These are phyloP conservation scores for Drosophila paulistorum DNA, from an alignment of 1,140 invertebrate species.

Conservation along the genomic window DNA sequence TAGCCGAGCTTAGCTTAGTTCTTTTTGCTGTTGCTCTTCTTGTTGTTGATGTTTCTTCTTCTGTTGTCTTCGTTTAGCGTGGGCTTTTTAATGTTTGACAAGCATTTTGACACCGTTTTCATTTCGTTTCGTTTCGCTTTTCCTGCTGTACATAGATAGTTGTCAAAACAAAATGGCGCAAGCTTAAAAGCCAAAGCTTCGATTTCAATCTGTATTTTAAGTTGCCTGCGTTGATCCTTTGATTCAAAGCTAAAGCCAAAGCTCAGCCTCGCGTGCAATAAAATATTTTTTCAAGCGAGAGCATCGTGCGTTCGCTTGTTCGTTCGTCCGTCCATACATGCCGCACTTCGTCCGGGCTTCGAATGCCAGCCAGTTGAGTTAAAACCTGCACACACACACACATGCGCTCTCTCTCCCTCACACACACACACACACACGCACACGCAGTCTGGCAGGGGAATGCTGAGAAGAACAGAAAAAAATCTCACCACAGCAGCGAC, in stretches of 20 bases:
- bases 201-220: neutral
- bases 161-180: conserved; percentile 13
- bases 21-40: conserved; percentile 15
- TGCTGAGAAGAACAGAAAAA: neutral
- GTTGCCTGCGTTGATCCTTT: conserved; percentile 5
- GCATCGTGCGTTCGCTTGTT: neutral
- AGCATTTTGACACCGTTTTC: conserved; percentile 71
- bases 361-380: neutral
- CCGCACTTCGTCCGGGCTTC: conserved; percentile 7
- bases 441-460: neutral
- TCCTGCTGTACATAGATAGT: neutral
- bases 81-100: conserved; percentile 54
- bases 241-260: neutral
- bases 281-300: too few relatives aligned
- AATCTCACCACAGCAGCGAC: conserved; percentile 68
- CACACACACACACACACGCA: neutral
- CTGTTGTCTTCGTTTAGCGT: conserved; percentile 31
- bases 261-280: neutral
- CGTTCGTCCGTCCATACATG: neutral
- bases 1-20: conserved; percentile 64
- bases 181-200: conserved; percentile 1
- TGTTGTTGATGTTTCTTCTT: neutral
- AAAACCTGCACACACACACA: neutral
- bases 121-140: neutral
- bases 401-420: neutral